Percentiles rank a stretch among this genome's conserved stretches.
Conservation (phyloP, 37 sponge, comb jelly and placozoan genomes). For the Mnemiopsis leidyi region DNA sequence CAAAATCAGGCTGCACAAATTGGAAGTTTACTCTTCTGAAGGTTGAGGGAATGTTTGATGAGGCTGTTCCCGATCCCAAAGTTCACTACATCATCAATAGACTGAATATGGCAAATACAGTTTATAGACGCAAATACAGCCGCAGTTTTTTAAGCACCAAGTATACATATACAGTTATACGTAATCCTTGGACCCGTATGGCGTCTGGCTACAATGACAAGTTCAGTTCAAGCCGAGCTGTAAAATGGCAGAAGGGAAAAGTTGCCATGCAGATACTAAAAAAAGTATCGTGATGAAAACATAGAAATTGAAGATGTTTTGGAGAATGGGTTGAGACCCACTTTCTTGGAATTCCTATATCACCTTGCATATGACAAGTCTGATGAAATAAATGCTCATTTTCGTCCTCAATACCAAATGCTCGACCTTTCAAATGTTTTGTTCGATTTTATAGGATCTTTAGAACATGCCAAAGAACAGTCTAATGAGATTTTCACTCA, state of each 20-base stretch:
- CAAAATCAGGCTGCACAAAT: constrained; percentile 36
- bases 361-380: background rate
- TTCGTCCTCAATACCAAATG: constrained; percentile 1
- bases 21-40: constrained; percentile 33
- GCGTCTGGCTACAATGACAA: constrained; percentile 36
- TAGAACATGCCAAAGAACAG: constrained; percentile 2
- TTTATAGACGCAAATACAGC: background rate
- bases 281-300: background rate
- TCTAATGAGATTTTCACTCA: background rate
- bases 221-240: background rate
- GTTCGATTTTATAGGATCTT: background rate
- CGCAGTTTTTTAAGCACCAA: background rate
- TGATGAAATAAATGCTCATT: constrained; percentile 11
- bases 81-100: constrained; percentile 15
- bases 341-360: constrained; percentile 1
- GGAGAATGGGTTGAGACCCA: background rate
- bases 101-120: background rate
- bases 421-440: background rate
- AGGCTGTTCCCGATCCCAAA: background rate
- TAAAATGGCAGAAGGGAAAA: constrained; percentile 16
- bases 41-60: background rate
- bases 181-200: constrained; percentile 37
- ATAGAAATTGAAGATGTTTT: background rate
- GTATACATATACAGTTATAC: constrained; percentile 7
- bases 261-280: background rate